phyloP scores from a whole-genome alignment of 2,113 vertebrate genomes.

The Cynocephalus volans region DNA sequence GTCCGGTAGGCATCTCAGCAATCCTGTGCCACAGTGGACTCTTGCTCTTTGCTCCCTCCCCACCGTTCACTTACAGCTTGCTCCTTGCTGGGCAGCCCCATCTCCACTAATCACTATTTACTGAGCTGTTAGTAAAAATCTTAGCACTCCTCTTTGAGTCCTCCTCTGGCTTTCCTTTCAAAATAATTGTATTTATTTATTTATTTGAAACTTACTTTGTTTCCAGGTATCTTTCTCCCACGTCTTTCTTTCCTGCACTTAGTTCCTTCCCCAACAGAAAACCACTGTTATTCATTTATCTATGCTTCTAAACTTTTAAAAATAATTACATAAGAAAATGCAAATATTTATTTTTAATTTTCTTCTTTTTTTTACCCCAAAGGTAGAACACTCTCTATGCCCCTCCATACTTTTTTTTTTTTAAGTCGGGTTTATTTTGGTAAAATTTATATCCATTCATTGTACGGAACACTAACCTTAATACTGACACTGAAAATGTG shows the following conservation, averaged over 20 bases:
- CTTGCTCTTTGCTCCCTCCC: background rate
- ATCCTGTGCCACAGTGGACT: fast-evolving
- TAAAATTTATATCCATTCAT: background rate
- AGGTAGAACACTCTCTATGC: background rate
- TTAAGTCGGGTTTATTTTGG: background rate
- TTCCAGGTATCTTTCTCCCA: background rate
- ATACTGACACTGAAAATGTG: background rate
- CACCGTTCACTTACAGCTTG: fast-evolving
- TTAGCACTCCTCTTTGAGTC: background rate
- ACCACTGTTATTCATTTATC: no score
- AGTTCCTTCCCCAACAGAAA: fast-evolving
- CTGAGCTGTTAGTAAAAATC: background rate
- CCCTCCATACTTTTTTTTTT: background rate
- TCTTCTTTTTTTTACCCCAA: background rate
- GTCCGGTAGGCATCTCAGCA: background rate
- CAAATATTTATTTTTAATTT: background rate
- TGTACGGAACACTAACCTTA: background rate
- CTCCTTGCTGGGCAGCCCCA: background rate
- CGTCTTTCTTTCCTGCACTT: background rate
- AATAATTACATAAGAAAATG: background rate
- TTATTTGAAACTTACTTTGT: background rate
- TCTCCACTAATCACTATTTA: no score
- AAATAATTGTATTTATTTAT: background rate
- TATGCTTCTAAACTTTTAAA: background rate
- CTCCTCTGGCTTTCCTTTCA: background rate